Evolutionary conservation across 2,888 invertebrate species (phyloP).

Genomic region (Perizoma affinitatum): DNA sequence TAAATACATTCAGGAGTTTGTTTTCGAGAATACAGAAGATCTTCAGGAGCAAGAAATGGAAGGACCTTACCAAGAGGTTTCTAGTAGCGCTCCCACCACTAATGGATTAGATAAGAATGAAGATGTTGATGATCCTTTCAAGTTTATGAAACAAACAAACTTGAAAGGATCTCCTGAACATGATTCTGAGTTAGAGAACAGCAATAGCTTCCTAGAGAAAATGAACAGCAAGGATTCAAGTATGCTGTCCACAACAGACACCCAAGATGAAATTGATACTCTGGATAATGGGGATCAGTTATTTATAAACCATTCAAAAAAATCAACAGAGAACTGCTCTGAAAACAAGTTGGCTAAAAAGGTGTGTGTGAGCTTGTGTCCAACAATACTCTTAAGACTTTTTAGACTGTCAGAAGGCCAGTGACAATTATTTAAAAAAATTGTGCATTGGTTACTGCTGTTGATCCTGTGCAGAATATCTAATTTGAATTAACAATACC

Average conservation of each 20-base stretch:
- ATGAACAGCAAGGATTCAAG: conserved; percentile 27
- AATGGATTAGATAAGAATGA: conserved; percentile 12
- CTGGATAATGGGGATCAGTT: conserved; percentile 26
- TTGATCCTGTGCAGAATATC: too few relatives aligned
- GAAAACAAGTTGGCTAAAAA: conserved; percentile 8
- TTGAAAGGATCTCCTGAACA: conserved; percentile 12
- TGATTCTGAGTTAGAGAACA: conserved; percentile 24
- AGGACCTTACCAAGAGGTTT: conserved; percentile 3
- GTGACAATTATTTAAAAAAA: too few relatives aligned
- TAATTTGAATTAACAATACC: too few relatives aligned
- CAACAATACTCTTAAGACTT: too few relatives aligned
- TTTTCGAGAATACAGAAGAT: conserved; percentile 6
- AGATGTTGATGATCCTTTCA: too few relatives aligned
- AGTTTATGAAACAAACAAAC: conserved; percentile 2
- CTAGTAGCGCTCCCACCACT: conserved; percentile 1
- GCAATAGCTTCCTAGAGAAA: conserved; percentile 20
- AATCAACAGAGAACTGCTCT: conserved; percentile 5
- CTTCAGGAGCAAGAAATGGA: conserved; percentile 6
- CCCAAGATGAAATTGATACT: conserved; percentile 23
- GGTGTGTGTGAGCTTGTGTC: conserved; percentile 1
- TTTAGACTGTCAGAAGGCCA: too few relatives aligned
- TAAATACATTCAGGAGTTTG: conserved; percentile 1
- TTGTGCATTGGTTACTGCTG: too few relatives aligned
- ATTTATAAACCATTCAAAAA: conserved; percentile 18
- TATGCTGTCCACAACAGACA: conserved; percentile 27